These are phyloP conservation scores for Petrolisthes cinctipes DNA, from an alignment of 2,888 invertebrate species.

Conservation along the genomic window DNA sequence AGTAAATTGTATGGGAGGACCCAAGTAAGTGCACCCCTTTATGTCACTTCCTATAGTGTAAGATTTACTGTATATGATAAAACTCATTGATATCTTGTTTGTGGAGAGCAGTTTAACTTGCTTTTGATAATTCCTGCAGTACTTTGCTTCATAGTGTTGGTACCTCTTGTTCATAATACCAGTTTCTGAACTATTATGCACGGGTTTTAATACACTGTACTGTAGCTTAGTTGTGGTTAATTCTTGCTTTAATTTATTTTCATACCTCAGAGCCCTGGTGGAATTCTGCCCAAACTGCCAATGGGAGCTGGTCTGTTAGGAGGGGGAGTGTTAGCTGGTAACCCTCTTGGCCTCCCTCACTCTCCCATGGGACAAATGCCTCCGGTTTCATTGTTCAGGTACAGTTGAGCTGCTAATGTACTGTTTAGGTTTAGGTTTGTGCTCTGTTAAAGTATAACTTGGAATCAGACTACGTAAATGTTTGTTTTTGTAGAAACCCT, in stretches of 20 bases:
- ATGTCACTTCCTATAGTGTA: too few species aligned
- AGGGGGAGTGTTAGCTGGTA: slow-evolving; percentile 55
- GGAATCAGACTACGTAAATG: too few species aligned
- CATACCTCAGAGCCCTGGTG: slow-evolving; percentile 41
- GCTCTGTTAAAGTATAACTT: too few species aligned
- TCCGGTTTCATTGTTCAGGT: slow-evolving; percentile 63
- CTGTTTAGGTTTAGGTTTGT: too few species aligned
- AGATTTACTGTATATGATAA: too few species aligned
- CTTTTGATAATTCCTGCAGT: too few species aligned
- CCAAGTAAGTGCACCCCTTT: too few species aligned
- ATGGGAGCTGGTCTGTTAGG: slow-evolving; percentile 55
- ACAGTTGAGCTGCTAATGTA: not conserved
- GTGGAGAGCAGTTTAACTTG: too few species aligned
- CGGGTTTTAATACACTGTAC: not conserved
- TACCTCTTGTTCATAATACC: too few species aligned
- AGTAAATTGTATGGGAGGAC: too few species aligned
- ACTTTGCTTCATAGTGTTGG: too few species aligned
- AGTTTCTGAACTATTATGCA: not conserved
- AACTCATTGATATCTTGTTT: too few species aligned
- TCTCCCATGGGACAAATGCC: slow-evolving; percentile 62
- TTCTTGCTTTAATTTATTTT: not conserved
- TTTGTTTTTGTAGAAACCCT: not conserved
- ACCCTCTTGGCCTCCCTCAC: slow-evolving; percentile 59
- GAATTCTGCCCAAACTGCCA: slow-evolving; percentile 60
- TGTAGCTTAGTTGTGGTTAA: not conserved